phyloP scores from a whole-genome alignment of 1,140 invertebrate genomes.

The Glossosoma conforme region DNA sequence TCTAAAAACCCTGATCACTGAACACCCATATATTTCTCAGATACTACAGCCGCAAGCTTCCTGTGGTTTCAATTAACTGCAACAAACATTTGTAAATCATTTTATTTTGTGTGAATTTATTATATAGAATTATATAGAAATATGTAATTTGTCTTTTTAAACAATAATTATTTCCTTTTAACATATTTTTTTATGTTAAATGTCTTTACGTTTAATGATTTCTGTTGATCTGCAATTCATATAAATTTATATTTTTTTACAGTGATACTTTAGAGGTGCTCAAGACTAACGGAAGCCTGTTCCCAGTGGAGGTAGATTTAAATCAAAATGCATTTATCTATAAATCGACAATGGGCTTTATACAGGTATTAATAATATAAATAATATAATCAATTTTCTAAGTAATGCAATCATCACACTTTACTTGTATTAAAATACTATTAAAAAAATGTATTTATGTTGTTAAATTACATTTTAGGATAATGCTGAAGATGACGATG shows the following conservation, averaged over 20 bases:
- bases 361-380: slow-evolving; percentile 35
- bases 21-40: too few relatives aligned
- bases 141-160: background rate
- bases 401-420: background rate
- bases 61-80: background rate
- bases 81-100: background rate
- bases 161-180: background rate
- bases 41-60: too few relatives aligned
- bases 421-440: background rate
- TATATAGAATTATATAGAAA: too few relatives aligned
- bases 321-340: slow-evolving; percentile 88
- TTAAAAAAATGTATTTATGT: slow-evolving; percentile 1
- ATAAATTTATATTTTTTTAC: slow-evolving; percentile 6
- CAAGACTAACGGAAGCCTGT: slow-evolving; percentile 66
- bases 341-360: slow-evolving; percentile 59
- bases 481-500: slow-evolving; percentile 46
- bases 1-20: too few relatives aligned
- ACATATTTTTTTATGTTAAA: background rate
- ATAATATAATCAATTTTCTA: background rate
- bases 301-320: slow-evolving; percentile 96
- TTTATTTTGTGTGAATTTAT: too few relatives aligned
- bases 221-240: background rate
- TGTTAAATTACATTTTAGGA: slow-evolving; percentile 34
- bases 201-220: background rate
- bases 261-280: slow-evolving; percentile 60